Evolutionary conservation across 1,140 invertebrate species (phyloP), one percentile per base, ranked within the genome.

Genomic region (Hylyphantes graminicola): DNA sequence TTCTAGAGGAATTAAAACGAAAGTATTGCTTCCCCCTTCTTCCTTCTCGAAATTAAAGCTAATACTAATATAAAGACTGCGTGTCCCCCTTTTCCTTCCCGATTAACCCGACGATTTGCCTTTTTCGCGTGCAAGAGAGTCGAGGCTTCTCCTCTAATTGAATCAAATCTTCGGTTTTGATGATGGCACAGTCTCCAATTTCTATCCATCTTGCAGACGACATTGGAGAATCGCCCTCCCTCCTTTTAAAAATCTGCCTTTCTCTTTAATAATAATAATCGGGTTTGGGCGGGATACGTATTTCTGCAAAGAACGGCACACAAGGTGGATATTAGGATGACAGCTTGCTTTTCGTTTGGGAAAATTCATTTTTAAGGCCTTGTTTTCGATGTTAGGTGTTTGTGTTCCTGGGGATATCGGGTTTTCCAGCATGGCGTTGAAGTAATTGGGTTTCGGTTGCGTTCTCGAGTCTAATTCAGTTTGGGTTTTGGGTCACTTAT

Each of bases 41-140:
- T n/a, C 75, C 10, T 11, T 59, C 21, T 13, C 17, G 63, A 63
- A 81, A 81, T 81, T 81, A 81, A 53, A 73, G 79, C 68, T 81
- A 81, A 81, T 81, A 73, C 68, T 81, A 81, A 81, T 81, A 81
- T 73, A 73, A 73, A 73, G 79, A 80, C 55, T 54, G 61, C 51
- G 65, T 67, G 77, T 59, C 55, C 51, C 59, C 21, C n/a, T 21
- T 48, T 64, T 19, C 51, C 11, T 68, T 53, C 63, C 57, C 67
- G 68, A 81, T 81, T 81, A 73, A 81, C 57, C 57, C 10, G 74
- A 21, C 15, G 9, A 67, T 54, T 81, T 53, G 61, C 68, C 79
- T 81, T 81, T 81, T 81, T 81, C 19, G 67, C 61, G 76, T 9
- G 50, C 15, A 21, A 50, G 55, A 76, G 74, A 59, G 72, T 35